phyloP scores from a whole-genome alignment of 2,888 invertebrate genomes.

The Limenitis arthemis region DNA sequence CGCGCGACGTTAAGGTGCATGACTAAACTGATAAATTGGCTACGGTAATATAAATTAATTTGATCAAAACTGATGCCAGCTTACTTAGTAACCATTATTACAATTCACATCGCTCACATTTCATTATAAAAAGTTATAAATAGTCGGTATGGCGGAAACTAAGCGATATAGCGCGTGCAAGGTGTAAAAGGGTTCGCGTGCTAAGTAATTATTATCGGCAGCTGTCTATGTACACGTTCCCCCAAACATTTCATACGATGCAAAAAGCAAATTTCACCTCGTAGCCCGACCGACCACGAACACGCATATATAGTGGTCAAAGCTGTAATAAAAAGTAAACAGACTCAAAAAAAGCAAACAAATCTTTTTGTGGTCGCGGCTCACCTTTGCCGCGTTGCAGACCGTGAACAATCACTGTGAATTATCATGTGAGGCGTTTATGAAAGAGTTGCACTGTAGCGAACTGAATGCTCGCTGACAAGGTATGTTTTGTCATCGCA shows the following conservation, averaged over 20 bases:
- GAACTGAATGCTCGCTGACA: slow-evolving; percentile 47
- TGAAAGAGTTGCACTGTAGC: slow-evolving; percentile 52
- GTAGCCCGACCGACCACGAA: slow-evolving; percentile 43
- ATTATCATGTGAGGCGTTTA: slow-evolving; percentile 65
- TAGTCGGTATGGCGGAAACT: slow-evolving; percentile 16
- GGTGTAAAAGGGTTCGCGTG: slow-evolving; percentile 67
- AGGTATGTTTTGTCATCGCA: slow-evolving; percentile 45
- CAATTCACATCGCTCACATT: slow-evolving; percentile 9
- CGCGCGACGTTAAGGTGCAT: background rate
- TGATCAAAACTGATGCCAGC: slow-evolving; percentile 1
- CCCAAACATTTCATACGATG: slow-evolving; percentile 54
- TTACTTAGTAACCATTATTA: slow-evolving; percentile 2
- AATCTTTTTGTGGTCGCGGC: slow-evolving; percentile 66
- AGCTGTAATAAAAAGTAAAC: slow-evolving; percentile 61
- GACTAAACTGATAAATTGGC: slow-evolving; percentile 7
- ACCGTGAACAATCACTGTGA: slow-evolving; percentile 66
- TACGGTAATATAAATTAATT: slow-evolving; percentile 9
- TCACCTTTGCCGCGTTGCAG: slow-evolving; percentile 63
- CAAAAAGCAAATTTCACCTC: slow-evolving; percentile 48
- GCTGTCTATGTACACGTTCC: slow-evolving; percentile 55
- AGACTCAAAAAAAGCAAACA: slow-evolving; percentile 32
- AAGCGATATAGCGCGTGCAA: slow-evolving; percentile 41
- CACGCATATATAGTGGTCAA: slow-evolving; percentile 47
- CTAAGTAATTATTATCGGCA: slow-evolving; percentile 60
- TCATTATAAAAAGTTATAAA: slow-evolving; percentile 13